Percentiles rank a stretch among this genome's conserved stretches.
Conservation (phyloP, 2,888 invertebrate genomes). For the Podabrus alpinus region DNA sequence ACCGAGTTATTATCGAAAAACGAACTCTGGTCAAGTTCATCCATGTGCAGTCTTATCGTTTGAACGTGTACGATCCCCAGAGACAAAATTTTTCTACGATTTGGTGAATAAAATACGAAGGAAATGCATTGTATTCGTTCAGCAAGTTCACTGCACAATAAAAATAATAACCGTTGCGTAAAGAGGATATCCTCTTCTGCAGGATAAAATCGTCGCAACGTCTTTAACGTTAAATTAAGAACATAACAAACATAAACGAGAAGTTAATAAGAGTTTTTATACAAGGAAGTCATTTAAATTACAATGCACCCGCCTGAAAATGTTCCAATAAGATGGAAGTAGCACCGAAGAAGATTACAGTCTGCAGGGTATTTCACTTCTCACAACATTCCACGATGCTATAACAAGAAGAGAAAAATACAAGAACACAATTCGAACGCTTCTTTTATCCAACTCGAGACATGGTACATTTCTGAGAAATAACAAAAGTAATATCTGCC, state of each 20-base stretch:
- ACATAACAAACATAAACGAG: neutral
- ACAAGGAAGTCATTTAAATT: neutral
- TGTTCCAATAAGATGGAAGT: neutral
- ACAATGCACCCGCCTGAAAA: neutral
- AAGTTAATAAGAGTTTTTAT: neutral
- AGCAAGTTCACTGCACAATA: conserved; percentile 41
- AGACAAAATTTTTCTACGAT: neutral
- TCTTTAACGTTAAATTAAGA: conserved; percentile 17
- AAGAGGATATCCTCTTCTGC: conserved; percentile 47
- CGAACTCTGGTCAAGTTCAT: neutral
- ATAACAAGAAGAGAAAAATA: neutral
- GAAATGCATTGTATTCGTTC: conserved; percentile 43
- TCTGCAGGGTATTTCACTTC: neutral
- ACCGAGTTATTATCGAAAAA: neutral
- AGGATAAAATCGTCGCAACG: conserved; percentile 40
- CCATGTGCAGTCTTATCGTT: neutral
- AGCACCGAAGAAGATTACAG: neutral
- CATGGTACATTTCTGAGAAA: neutral
- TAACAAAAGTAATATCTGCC: neutral
- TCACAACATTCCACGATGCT: neutral
- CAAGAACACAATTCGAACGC: neutral
- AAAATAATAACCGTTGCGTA: conserved; percentile 48
- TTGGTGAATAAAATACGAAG: conserved; percentile 22
- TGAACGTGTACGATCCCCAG: neutral
- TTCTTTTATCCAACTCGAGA: neutral